A percentile compares a stretch with the other conserved stretches of the same genome.
Conservation (phyloP, 2,888 invertebrate species). For the Ophonus ardosiacus region DNA sequence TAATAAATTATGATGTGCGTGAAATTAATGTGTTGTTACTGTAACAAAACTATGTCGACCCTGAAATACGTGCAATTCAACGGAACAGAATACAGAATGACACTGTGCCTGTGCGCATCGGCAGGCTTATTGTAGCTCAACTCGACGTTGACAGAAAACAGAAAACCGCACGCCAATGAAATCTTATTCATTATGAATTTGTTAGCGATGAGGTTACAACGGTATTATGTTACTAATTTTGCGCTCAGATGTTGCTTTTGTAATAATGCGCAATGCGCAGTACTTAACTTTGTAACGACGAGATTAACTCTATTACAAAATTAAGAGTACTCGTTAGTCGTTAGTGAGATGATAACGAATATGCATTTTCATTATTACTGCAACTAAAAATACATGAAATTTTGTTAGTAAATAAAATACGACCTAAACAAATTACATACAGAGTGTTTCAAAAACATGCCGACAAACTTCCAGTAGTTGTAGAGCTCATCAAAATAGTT, state of each 20-base stretch:
- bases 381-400: no score
- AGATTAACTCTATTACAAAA: conserved; percentile 25
- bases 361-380: no score
- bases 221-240: conserved; percentile 54
- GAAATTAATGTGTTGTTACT: conserved; percentile 62
- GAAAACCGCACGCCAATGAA: conserved; percentile 59
- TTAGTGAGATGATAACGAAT: not conserved
- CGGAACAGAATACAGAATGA: conserved; percentile 49
- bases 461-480: no score
- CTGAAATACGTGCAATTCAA: conserved; percentile 61
- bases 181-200: conserved; percentile 61
- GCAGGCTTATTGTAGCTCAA: conserved; percentile 18
- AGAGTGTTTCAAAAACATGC: no score
- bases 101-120: conserved; percentile 17
- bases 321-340: not conserved
- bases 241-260: conserved; percentile 41
- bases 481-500: no score
- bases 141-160: conserved; percentile 19
- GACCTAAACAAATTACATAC: no score
- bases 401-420: no score
- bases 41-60: conserved; percentile 60
- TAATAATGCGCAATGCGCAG: conserved; percentile 39
- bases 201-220: conserved; percentile 51
- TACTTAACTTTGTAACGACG: conserved; percentile 1
- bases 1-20: conserved; percentile 64